These are phyloP conservation scores for Scaptomyza caliginosa DNA, from an alignment of 2,888 invertebrate genomes.

Conservation along the genomic window DNA sequence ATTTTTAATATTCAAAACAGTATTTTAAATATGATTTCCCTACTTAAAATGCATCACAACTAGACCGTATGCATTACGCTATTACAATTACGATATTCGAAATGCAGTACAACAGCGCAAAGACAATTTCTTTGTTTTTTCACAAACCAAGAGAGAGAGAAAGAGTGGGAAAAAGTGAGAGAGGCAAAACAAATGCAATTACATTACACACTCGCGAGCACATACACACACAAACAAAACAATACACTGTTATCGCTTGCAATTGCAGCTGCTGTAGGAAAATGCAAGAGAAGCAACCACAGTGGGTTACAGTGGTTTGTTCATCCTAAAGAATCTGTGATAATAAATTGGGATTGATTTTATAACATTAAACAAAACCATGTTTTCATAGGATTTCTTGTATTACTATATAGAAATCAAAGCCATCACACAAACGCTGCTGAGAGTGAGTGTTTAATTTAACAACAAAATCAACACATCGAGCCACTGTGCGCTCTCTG, in stretches of 20 bases:
- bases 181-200: constrained; percentile 48
- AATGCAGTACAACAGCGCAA: constrained; percentile 25
- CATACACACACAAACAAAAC: constrained; percentile 9
- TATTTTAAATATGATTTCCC: constrained; percentile 1
- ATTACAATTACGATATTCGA: constrained; percentile 34
- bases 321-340: too few relatives aligned
- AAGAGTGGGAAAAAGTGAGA: constrained; percentile 34
- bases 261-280: constrained; percentile 54
- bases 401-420: neutral
- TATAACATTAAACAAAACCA: neutral
- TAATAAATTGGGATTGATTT: too few relatives aligned
- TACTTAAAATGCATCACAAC: neutral
- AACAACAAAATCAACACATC: neutral
- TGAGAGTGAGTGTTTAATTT: neutral
- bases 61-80: constrained; percentile 18
- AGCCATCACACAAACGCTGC: neutral
- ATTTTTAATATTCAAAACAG: too few relatives aligned
- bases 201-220: constrained; percentile 33
- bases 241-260: constrained; percentile 42
- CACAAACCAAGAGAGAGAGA: constrained; percentile 1
- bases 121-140: constrained; percentile 40
- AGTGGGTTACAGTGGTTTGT: constrained; percentile 30
- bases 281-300: constrained; percentile 31
- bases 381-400: too few relatives aligned
- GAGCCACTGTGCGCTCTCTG: constrained; percentile 45